Conservation (phyloP, 2,797 vertebrate species). For the Platalea minor region DNA sequence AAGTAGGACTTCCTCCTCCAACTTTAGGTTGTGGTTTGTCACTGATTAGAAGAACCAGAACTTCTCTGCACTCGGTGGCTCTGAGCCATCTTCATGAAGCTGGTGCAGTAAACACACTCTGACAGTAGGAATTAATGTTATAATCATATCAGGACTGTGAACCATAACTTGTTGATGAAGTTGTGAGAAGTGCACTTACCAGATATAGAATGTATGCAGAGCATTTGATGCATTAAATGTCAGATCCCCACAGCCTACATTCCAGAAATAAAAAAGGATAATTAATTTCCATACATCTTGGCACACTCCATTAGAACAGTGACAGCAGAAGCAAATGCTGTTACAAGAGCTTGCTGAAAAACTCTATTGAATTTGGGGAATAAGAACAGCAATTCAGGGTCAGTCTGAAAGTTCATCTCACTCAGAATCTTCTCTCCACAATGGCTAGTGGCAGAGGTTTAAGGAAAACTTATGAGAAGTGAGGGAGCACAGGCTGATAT, state of each 20-base stretch:
- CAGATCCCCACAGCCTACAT: constrained; percentile 59
- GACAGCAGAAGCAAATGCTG: constrained; percentile 61
- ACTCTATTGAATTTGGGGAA: constrained; percentile 29
- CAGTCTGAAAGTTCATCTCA: neutral
- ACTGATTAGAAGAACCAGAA: constrained; percentile 56
- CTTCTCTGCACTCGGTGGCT: constrained; percentile 30
- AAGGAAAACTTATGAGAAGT: neutral
- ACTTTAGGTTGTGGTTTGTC: constrained; percentile 49
- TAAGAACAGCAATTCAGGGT: constrained; percentile 11
- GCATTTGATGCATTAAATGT: constrained; percentile 66
- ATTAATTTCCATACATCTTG: constrained; percentile 66
- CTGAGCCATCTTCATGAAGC: constrained; percentile 51
- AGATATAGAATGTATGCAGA: constrained; percentile 59
- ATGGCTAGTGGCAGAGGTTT: neutral
- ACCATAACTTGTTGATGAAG: constrained; percentile 67
- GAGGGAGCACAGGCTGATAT: neutral
- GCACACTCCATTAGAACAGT: constrained; percentile 62
- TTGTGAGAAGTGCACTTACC: constrained; percentile 62
- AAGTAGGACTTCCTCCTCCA: constrained; percentile 39
- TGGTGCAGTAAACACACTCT: constrained; percentile 62
- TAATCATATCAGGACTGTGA: constrained; percentile 62
- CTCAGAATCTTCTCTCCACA: neutral
- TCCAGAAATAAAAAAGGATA: constrained; percentile 66
- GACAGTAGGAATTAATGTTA: constrained; percentile 69
- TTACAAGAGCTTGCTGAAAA: constrained; percentile 43